Evolutionary conservation across 1,140 invertebrate species (phyloP).

Genomic region (Rhysida immarginata): DNA sequence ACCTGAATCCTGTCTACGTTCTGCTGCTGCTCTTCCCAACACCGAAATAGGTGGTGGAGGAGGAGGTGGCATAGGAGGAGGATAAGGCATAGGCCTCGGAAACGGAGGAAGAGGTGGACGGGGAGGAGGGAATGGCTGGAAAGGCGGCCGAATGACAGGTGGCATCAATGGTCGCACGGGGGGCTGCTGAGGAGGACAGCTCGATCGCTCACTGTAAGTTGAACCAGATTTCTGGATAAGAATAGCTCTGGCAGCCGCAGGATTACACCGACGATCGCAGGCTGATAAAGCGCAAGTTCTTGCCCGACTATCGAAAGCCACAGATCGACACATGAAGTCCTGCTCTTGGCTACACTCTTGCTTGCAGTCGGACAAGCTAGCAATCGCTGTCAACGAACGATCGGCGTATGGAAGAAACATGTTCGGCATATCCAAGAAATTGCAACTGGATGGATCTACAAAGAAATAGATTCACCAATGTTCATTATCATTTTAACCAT

Average conservation of each 20-base stretch:
- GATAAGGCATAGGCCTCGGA: too few relatives aligned
- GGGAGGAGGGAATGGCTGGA: too few relatives aligned
- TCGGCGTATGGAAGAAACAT: conserved; percentile 32
- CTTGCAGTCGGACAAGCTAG: conserved; percentile 28
- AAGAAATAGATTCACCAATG: too few relatives aligned
- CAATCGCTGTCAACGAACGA: conserved; percentile 24
- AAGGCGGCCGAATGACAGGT: too few relatives aligned
- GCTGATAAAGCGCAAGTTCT: conserved; percentile 33
- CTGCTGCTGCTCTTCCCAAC: too few relatives aligned
- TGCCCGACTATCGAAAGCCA: conserved; percentile 24
- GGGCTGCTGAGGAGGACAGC: too few relatives aligned
- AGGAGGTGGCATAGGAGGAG: too few relatives aligned
- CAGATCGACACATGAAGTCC: conserved; percentile 31
- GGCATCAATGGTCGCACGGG: too few relatives aligned
- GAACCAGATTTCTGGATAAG: conserved; percentile 27
- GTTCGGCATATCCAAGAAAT: conserved; percentile 31
- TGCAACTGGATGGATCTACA: conserved; percentile 35
- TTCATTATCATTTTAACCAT: too few relatives aligned
- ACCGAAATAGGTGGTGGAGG: too few relatives aligned
- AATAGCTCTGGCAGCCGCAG: conserved; percentile 16
- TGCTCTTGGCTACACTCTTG: conserved; percentile 32
- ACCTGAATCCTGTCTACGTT: too few relatives aligned
- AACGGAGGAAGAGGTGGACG: too few relatives aligned
- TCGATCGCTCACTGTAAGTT: conserved; percentile 36
- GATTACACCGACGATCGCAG: conserved; percentile 24